Evolutionary conservation across 2,888 invertebrate species (phyloP), one percentile per base, ranked within the genome.

Genomic region (Cosmia trapezina): DNA sequence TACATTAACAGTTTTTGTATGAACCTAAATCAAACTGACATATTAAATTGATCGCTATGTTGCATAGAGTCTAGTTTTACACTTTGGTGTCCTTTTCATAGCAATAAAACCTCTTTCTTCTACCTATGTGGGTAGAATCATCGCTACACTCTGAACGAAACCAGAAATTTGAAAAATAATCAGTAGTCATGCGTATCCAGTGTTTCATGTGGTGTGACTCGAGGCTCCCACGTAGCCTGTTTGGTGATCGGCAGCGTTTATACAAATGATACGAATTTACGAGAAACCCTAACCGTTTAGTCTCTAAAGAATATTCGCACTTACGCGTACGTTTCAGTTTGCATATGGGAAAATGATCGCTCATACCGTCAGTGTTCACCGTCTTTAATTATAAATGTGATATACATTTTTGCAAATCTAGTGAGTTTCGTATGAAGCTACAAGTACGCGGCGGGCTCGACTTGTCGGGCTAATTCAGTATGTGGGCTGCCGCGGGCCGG

Each of bases 201-300:
- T 49, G 49, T 81, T 83, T 81, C 80, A 61, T 41, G 84, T 83
- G 70, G 76, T 83, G 80, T 81, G 81, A 54, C 17, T 57, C 81
- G 81, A 68, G 80, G 75, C 81, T 68, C 56, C 61, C 67, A 59
- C 70, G 84, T 33, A 47, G 67, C 57, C 66, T 59, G 70, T 62
- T 59, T 66, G 63, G 67, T 62, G 78, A 81, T 74, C 72, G 65
- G 84, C 80, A 76, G 80, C 90, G 87, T 90, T 91, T 91, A 91
- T 78, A 85, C 87, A 90, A 92, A 92, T 92, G 91, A 91, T 92
- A 91, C 90, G 78, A 89, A 89, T 91, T 91, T 86, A 89, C 84
- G 59, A 76, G 81, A 81, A 86, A 86, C 89, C 74, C 67, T 78
- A 86, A 88, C 86, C 84, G 81, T 87, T 88, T 83, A 88, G 89